Conservation (phyloP, 2,888 invertebrate genomes). For the Drosophila recens region DNA sequence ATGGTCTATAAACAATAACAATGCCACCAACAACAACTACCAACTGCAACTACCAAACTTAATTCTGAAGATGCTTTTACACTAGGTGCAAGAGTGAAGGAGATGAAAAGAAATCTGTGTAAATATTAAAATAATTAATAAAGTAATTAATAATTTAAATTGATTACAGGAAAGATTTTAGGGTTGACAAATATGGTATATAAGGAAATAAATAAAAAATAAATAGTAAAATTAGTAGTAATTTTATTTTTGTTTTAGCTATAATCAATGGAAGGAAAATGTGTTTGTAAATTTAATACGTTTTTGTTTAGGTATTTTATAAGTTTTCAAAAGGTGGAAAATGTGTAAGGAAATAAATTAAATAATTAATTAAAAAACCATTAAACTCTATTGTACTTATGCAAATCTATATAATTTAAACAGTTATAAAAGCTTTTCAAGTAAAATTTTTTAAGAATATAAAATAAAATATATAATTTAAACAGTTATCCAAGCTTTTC, state of each 20-base stretch:
- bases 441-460: no score
- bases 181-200: no score
- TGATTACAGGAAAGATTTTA: neutral
- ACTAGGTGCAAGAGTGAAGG: no score
- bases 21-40: constrained; percentile 2
- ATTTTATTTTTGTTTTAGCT: neutral
- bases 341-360: neutral
- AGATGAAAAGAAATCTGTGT: no score
- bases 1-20: constrained; percentile 25
- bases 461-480: neutral
- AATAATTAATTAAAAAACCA: neutral
- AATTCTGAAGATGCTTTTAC: neutral
- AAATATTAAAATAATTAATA: neutral
- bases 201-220: neutral
- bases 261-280: no score
- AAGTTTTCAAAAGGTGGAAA: neutral
- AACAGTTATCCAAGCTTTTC: no score
- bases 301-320: no score
- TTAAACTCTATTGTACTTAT: neutral
- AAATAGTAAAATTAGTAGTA: neutral
- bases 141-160: neutral
- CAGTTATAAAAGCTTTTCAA: no score
- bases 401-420: no score
- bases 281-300: no score
- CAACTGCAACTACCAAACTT: neutral